phyloP scores from a whole-genome alignment of 2,888 invertebrate species.

The Cephus sareptanus region DNA sequence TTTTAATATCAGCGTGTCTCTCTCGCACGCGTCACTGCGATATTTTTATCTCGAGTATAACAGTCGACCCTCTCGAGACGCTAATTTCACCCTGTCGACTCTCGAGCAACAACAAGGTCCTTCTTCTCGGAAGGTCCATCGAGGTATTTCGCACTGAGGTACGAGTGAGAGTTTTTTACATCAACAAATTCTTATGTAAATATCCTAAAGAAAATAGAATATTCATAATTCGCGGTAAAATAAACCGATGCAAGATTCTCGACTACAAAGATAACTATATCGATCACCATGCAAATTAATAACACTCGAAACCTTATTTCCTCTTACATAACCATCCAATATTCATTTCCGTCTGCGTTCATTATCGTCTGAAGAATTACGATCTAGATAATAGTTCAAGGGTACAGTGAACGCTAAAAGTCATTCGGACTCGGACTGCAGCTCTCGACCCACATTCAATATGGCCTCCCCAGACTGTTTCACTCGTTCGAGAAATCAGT shows the following conservation, averaged over 20 bases:
- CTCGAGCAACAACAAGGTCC: not conserved
- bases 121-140: not conserved
- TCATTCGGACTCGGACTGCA: not conserved
- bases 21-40: not conserved
- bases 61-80: not conserved
- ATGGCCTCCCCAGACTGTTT: not conserved
- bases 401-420: not conserved
- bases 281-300: not conserved
- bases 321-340: not conserved
- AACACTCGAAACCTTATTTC: not conserved
- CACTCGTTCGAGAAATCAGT: not conserved
- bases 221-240: not conserved
- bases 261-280: not conserved
- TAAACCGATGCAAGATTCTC: not conserved
- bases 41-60: not conserved
- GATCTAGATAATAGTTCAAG: not conserved
- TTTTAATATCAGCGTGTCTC: not conserved
- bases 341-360: not conserved
- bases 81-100: not conserved
- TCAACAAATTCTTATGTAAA: not conserved
- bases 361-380: not conserved
- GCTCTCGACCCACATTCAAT: not conserved
- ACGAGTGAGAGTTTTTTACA: not conserved
- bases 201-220: not conserved
- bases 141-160: not conserved